Conservation (phyloP, 2,113 vertebrate species). For the Saccopteryx bilineata region DNA sequence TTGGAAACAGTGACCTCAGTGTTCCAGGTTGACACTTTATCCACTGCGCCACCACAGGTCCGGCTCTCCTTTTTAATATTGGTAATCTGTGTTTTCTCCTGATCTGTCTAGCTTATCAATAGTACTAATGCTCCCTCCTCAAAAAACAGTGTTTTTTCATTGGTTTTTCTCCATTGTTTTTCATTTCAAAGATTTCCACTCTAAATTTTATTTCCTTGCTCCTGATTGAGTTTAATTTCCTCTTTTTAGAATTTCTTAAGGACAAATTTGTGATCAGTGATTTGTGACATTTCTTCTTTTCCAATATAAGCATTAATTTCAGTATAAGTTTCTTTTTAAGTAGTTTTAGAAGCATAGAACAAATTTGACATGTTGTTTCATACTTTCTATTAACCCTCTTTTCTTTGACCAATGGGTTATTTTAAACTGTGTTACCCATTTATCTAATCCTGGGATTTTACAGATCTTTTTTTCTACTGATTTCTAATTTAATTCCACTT, state of each 20-base stretch:
- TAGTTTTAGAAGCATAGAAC: neutral
- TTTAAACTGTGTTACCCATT: neutral
- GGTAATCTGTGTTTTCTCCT: neutral
- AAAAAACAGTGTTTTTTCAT: neutral
- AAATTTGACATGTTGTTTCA: neutral
- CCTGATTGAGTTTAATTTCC: conserved; percentile 40
- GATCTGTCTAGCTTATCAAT: neutral
- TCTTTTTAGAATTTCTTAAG: conserved; percentile 28
- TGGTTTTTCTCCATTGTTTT: conserved; percentile 13
- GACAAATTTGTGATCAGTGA: neutral
- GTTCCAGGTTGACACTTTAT: too few relatives aligned
- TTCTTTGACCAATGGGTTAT: neutral
- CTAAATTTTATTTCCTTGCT: conserved; percentile 6
- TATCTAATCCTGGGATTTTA: neutral
- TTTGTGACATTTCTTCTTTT: conserved; percentile 32
- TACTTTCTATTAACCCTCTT: neutral
- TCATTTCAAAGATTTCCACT: neutral
- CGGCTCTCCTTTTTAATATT: neutral
- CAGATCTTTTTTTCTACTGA: neutral
- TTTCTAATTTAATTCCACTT: conserved; percentile 61
- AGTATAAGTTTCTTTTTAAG: neutral
- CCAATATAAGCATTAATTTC: neutral
- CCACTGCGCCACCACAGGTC: too few relatives aligned
- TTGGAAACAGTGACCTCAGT: too few relatives aligned
- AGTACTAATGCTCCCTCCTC: neutral